Base-by-base conservation (phyloP, 2,797 vertebrate genomes). In the Acomys russatus region DNA sequence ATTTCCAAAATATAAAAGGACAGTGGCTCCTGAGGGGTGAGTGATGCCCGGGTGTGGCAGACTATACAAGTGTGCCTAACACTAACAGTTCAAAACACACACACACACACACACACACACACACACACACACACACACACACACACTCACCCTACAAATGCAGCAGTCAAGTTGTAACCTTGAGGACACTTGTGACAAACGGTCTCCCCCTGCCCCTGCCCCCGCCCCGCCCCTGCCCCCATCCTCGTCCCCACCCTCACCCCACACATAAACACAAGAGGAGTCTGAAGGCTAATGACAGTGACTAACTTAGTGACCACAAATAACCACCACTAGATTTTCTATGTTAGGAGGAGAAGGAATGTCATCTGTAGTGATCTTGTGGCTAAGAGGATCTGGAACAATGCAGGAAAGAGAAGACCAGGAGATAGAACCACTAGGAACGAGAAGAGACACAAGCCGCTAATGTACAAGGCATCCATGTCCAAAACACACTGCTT, bases 401-500 rank as follows among this genome's bases (percentile, higher is more conserved):
- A 76, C 49, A 59, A 70, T 0, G 61, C 1, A 20, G 49, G 51
- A 73, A 84, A 88, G 2, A 30, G 30, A 74, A 79, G 11, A 23
- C 38, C 20, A 5, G 7, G 25, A 76, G 17, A 73, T 4, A 84
- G 49, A 35, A 35, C 38, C 33, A 2, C 0, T 9, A 10, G 0
- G 68, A 79, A 33, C 0, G 2, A 61, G 35, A 73, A 86, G 51
- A 89, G 22, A 30, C 30, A 59, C 61, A 56, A 87, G 18, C 33
- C 14, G n/a, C 59, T 9, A 4, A 1, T 0, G 2, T 3, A 2
- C 10, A 2, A 1, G 2, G 9, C 49, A 18, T 9, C 20, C 25
- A 49, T 6, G 28, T 9, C 6, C 6, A 28, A 74, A 74, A 35
- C 10, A 30, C 54, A 18, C 10, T 0, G 8, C 15, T 5, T 44